Evolutionary conservation across 2,797 vertebrate genomes (phyloP), one percentile per base, ranked within the genome.

Genomic region (Gouania willdenowi): DNA sequence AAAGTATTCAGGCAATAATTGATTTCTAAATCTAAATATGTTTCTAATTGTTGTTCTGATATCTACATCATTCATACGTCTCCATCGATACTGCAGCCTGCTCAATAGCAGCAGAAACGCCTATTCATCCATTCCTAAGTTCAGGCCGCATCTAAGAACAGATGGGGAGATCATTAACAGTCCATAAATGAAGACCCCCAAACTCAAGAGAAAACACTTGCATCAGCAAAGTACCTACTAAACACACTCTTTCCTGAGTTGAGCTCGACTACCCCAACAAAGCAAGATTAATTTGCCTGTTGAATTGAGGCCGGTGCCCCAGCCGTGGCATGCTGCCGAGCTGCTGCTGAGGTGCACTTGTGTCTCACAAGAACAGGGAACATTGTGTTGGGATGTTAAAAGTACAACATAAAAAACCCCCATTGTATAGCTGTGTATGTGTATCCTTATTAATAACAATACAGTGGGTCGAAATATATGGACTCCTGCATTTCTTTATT

Each of bases 281-380:
- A 89, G 76, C 81, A 87, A 89, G 84, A 90, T 90, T 87, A 87
- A 89, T 90, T 85, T 87, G 84, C 83, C 79, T 87, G 82, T 85
- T 86, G 83, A 86, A 82, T 81, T 58, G 82, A 85, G 76, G 66
- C 67, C 50, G 54, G 66, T 61, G 70, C 62, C 65, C 64, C 40
- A 52, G 66, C 54, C 38, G 59, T 74, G 79, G 81, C 77, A 66
- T 37, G 50, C 59, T 79, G 81, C 79, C 74, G 58, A 49, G 62
- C 55, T 77, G 84, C 74, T 61, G 68, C 37, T 57, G 43, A 78
- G 50, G 48, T 55, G 55, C 54, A 42, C 52, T 3, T 33, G 70
- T 64, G 71, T 73, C 66, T 74, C 73, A 38, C 19, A 8, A 67
- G 54, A 56, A 64, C 62, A 54, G 28, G 46, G 30, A 69, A 38